These are phyloP conservation scores for Leucoptera coffeella DNA, from an alignment of 2,888 invertebrate genomes.

Conservation along the genomic window DNA sequence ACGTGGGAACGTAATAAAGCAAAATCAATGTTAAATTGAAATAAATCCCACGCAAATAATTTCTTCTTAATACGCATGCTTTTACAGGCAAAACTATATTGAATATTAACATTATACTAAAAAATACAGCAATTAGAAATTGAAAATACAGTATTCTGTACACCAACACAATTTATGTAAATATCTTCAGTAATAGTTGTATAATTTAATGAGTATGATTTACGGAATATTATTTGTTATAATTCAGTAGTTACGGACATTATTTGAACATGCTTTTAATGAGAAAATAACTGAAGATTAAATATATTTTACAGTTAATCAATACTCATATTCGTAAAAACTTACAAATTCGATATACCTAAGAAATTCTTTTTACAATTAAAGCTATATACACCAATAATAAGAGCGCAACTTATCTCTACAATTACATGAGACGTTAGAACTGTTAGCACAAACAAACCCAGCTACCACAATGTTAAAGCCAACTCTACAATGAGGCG, in stretches of 20 bases:
- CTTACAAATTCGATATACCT: too few species aligned
- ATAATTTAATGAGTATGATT: too few species aligned
- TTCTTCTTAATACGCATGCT: neutral
- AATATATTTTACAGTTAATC: too few species aligned
- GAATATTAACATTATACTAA: too few species aligned
- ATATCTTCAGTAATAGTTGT: too few species aligned
- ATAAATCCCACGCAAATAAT: neutral
- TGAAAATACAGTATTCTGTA: too few species aligned
- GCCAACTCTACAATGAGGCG: slow-evolving; percentile 44
- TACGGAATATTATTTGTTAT: too few species aligned
- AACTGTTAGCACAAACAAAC: slow-evolving; percentile 47
- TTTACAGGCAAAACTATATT: too few species aligned
- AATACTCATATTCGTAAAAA: too few species aligned
- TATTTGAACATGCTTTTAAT: neutral
- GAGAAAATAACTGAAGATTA: neutral
- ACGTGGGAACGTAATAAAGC: neutral
- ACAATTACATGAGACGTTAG: slow-evolving; percentile 24
- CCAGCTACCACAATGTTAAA: slow-evolving; percentile 39
- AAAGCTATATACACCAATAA: neutral
- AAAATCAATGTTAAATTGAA: neutral
- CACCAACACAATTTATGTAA: too few species aligned
- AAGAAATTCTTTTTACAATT: neutral
- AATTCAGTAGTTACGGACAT: too few species aligned
- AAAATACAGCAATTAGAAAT: too few species aligned
- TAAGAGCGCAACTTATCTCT: slow-evolving; percentile 27